Conservation (phyloP, 2,797 vertebrate species). For the Apogon hyalosoma region DNA sequence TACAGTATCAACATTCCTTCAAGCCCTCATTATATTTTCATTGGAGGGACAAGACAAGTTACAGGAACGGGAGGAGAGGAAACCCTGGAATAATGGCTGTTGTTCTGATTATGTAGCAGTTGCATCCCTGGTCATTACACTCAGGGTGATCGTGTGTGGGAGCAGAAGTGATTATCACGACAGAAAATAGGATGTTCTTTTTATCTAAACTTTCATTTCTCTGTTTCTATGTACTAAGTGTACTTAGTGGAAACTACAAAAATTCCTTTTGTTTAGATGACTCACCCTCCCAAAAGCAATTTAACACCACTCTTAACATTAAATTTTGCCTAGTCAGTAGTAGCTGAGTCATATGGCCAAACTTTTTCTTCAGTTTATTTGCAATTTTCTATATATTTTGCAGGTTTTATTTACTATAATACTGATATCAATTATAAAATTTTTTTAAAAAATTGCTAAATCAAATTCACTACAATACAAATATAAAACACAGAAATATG, state of each 20-base stretch:
- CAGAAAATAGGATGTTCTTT: constrained; percentile 37
- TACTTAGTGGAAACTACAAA: constrained; percentile 14
- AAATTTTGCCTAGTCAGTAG: neutral
- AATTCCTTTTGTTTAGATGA: constrained; percentile 16
- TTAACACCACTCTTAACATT: constrained; percentile 20
- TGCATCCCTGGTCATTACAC: constrained; percentile 39
- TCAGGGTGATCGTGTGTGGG: constrained; percentile 20
- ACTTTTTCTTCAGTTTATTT: too few species aligned
- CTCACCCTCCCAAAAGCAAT: constrained; percentile 36
- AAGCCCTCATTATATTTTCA: constrained; percentile 66
- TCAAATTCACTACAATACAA: too few species aligned
- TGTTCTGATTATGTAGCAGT: constrained; percentile 28
- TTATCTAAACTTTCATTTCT: constrained; percentile 51
- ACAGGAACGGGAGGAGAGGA: constrained; percentile 26
- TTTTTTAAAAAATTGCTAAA: too few species aligned
- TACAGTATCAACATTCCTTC: constrained; percentile 67
- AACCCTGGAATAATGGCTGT: constrained; percentile 20
- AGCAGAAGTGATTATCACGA: constrained; percentile 49
- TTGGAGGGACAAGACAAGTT: constrained; percentile 40
- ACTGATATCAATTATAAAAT: too few species aligned
- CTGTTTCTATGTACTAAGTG: neutral
- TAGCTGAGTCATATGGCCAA: too few species aligned
- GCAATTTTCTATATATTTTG: too few species aligned
- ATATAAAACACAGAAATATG: too few species aligned
- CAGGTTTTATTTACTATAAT: too few species aligned